Evolutionary conservation across 2,113 vertebrate genomes (phyloP), one percentile per base, ranked within the genome.

Genomic region (Daphoenositta chrysoptera): DNA sequence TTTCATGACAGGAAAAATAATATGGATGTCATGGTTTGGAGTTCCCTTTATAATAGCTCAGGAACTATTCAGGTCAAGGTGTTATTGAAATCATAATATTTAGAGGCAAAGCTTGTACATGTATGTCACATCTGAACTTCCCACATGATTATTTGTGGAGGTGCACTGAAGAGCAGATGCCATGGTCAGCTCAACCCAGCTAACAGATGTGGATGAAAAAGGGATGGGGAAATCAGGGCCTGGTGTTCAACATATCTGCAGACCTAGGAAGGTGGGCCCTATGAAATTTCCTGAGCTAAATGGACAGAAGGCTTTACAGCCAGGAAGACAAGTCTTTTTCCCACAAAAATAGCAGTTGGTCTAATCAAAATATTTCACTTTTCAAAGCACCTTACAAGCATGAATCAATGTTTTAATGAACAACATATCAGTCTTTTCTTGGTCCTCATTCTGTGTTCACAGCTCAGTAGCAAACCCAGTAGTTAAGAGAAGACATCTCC

Each of bases 401-500:
- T 16, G 9, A 68, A 89, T 53, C 26, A n/a, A 10, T 85, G 20
- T 50, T 81, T 90, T 58, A 57, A 56, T 71, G 64, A 84, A 56
- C 22, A 77, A 13, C 13, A 8, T 24, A 42, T 42, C 12, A 24
- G 28, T 60, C 13, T 84, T 6, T 58, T 61, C 40, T 57, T 75
- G 6, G 14, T 61, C 33, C 6, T 65, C n/a, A 77, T 76, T 82
- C 42, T 75, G 16, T 39, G 21, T 91, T 89, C 65, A 76, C 15
- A 76, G 11, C 5, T 53, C 66, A 18, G 16, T 47, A 47, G 26
- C 28, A 90, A 92, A 84, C 33, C 15, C 44, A n/a, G 61, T 93
- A 93, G 86, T 96, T 94, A 97, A 83, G 85, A 84, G 81, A 54
- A 93, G 81, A 80, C 30, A 91, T 79, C 65, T 95, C 88, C 69